Evolutionary conservation across 2,888 invertebrate species (phyloP).

Genomic region (Apamea monoglypha): DNA sequence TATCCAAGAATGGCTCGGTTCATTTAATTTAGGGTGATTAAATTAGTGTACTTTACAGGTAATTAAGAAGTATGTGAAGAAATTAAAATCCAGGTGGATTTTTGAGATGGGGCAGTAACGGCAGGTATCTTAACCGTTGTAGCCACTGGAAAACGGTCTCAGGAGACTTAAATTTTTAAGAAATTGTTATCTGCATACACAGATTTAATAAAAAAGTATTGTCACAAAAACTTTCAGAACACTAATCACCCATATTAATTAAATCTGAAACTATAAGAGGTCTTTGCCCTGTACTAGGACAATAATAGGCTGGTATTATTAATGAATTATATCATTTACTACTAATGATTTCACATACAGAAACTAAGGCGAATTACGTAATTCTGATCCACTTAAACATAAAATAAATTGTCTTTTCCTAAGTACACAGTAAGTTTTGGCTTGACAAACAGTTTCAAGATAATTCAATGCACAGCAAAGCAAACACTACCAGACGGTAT

Average conservation of each 20-base stretch:
- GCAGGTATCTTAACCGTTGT: too few relatives aligned
- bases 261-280: background rate
- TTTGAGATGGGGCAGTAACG: too few relatives aligned
- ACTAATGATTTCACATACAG: conserved; percentile 30
- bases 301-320: conserved; percentile 11
- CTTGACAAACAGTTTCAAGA: conserved; percentile 18
- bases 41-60: too few relatives aligned
- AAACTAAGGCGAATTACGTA: conserved; percentile 1
- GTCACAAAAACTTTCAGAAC: too few relatives aligned
- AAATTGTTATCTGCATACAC: too few relatives aligned
- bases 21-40: too few relatives aligned
- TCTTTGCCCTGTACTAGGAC: background rate
- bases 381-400: conserved; percentile 13
- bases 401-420: conserved; percentile 36
- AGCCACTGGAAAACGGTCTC: too few relatives aligned
- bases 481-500: background rate
- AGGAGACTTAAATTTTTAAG: too few relatives aligned
- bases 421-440: background rate
- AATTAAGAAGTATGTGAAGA: too few relatives aligned
- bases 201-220: too few relatives aligned
- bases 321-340: conserved; percentile 18
- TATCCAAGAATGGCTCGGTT: too few relatives aligned
- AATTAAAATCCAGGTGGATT: too few relatives aligned
- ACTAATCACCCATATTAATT: background rate
- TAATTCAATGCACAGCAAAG: background rate